phyloP scores from a whole-genome alignment of 2,113 vertebrate genomes.

The Pseudonaja textilis region DNA sequence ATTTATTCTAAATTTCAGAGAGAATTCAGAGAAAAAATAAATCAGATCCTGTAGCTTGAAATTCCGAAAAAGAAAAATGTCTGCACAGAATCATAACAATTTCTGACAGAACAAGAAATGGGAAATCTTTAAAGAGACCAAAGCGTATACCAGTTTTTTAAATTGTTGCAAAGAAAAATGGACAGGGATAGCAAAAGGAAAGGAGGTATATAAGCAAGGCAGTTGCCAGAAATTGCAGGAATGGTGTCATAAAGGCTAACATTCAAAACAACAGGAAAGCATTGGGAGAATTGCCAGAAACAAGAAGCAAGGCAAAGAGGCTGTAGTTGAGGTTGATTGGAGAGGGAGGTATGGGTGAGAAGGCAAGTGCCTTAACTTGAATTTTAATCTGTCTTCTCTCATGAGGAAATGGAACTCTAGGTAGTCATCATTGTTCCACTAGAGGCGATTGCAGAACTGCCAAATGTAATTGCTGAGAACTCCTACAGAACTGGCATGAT shows the following conservation, averaged over 20 bases:
- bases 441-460: not conserved
- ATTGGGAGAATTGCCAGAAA: not conserved
- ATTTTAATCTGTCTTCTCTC: not conserved
- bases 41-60: not conserved
- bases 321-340: not conserved
- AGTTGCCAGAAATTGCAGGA: not conserved
- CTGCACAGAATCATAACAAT: not conserved
- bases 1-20: not conserved
- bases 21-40: not conserved
- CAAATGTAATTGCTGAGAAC: not conserved
- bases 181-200: not conserved
- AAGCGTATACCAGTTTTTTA: not conserved
- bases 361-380: not conserved
- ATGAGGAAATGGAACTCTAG: not conserved
- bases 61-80: not conserved
- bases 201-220: not conserved
- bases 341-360: not conserved
- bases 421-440: not conserved
- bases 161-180: not conserved
- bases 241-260: not conserved
- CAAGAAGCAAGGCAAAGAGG: not conserved
- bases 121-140: not conserved
- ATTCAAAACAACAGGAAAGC: not conserved
- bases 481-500: not conserved
- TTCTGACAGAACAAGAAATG: not conserved